Conservation (phyloP, 1,140 invertebrate species). For the Eulimnadia texana region DNA sequence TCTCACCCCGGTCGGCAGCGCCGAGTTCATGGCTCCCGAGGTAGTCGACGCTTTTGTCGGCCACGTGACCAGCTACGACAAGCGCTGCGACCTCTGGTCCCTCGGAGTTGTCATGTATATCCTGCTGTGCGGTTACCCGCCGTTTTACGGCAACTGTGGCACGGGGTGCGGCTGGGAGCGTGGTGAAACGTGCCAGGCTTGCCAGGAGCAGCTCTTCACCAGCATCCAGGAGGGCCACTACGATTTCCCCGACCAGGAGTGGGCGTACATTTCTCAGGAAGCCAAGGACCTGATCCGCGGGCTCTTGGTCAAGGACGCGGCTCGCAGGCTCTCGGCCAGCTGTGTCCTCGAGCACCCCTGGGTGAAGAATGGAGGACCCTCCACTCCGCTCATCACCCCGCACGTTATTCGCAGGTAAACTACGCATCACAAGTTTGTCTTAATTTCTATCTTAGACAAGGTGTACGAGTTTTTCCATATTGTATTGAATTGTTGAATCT, state of each 20-base stretch:
- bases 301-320: slow-evolving; percentile 70
- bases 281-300: slow-evolving; percentile 87
- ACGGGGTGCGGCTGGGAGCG: slow-evolving; percentile 90
- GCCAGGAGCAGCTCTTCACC: slow-evolving; percentile 40
- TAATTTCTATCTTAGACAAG: no score
- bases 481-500: not conserved
- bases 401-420: slow-evolving; percentile 62
- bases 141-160: slow-evolving; percentile 86
- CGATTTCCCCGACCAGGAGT: slow-evolving; percentile 83
- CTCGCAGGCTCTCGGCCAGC: slow-evolving; percentile 66
- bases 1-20: slow-evolving; percentile 82
- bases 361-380: slow-evolving; percentile 38
- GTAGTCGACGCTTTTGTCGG: slow-evolving; percentile 93
- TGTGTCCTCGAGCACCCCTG: slow-evolving; percentile 76
- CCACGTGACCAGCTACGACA: slow-evolving; percentile 67
- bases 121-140: slow-evolving; percentile 90
- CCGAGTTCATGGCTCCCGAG: slow-evolving; percentile 98
- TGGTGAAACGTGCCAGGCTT: slow-evolving; percentile 73
- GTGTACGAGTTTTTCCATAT: no score
- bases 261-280: slow-evolving; percentile 69
- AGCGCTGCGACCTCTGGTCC: slow-evolving; percentile 95
- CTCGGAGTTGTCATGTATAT: slow-evolving; percentile 96
- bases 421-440: no score
- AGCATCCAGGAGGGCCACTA: slow-evolving; percentile 65
- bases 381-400: slow-evolving; percentile 53